Evolutionary conservation across 2,888 invertebrate species (phyloP).

Genomic region (Eledone cirrhosa): DNA sequence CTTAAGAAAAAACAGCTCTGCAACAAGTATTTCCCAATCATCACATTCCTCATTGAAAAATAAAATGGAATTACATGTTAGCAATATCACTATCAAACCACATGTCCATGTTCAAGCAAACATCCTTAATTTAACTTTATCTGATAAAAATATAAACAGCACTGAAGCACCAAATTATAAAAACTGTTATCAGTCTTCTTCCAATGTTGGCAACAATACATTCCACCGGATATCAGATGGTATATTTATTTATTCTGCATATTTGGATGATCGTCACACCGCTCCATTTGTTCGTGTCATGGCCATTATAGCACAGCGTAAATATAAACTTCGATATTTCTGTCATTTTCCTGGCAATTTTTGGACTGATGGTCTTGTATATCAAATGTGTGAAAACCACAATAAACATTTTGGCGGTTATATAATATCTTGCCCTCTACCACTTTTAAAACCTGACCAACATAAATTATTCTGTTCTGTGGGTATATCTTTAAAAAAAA

Average conservation of each 20-base stretch:
- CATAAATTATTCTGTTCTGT: conserved; percentile 37
- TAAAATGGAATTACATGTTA: conserved; percentile 2
- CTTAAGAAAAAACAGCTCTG: background rate
- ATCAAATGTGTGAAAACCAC: conserved; percentile 61
- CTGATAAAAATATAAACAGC: background rate
- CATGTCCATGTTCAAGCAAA: background rate
- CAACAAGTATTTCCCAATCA: background rate
- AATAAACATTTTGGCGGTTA: conserved; percentile 54
- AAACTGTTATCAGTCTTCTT: conserved; percentile 36
- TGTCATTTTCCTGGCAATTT: conserved; percentile 42
- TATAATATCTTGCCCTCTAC: conserved; percentile 52
- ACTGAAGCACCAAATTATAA: background rate
- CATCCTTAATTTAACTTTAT: background rate
- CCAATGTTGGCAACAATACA: conserved; percentile 36
- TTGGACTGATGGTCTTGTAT: conserved; percentile 37
- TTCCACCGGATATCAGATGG: conserved; percentile 37
- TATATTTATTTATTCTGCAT: conserved; percentile 53
- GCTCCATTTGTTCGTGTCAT: conserved; percentile 44
- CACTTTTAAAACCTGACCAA: conserved; percentile 31
- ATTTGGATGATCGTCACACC: conserved; percentile 52
- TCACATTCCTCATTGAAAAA: background rate
- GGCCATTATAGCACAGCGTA: conserved; percentile 40
- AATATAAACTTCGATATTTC: conserved; percentile 38
- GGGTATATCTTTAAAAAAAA: conserved; percentile 35
- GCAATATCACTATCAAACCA: conserved; percentile 15